Conservation (phyloP, 2,888 invertebrate genomes). For the Lasioglossum vierecki region DNA sequence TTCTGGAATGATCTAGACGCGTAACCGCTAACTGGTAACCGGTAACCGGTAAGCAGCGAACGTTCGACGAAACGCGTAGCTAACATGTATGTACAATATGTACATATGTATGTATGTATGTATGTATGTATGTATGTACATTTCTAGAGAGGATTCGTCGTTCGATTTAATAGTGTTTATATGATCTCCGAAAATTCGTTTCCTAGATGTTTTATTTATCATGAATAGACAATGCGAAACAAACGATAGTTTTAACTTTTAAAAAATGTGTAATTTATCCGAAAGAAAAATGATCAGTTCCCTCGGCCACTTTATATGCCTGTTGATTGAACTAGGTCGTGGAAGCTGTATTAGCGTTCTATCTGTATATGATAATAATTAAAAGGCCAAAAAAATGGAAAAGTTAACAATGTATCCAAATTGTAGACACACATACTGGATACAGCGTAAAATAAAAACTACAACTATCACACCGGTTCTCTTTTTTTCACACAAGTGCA, state of each 20-base stretch:
- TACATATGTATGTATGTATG: neutral
- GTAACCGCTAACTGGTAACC: neutral
- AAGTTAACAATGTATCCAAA: slow-evolving; percentile 53
- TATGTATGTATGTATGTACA: slow-evolving; percentile 24
- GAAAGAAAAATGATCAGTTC: slow-evolving; percentile 27
- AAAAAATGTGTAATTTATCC: slow-evolving; percentile 48
- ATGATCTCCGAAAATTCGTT: slow-evolving; percentile 53
- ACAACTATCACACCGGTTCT: slow-evolving; percentile 13
- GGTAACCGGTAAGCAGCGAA: slow-evolving; percentile 18
- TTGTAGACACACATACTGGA: slow-evolving; percentile 52
- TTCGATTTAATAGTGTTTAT: slow-evolving; percentile 26
- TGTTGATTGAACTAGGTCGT: slow-evolving; percentile 28
- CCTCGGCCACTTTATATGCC: slow-evolving; percentile 40
- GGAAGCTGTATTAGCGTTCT: slow-evolving; percentile 52
- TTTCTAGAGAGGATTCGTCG: slow-evolving; percentile 34
- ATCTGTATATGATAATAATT: slow-evolving; percentile 57
- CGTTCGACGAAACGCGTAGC: slow-evolving; percentile 5
- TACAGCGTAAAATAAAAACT: slow-evolving; percentile 59
- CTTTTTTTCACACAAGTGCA: neutral
- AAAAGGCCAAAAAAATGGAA: slow-evolving; percentile 26
- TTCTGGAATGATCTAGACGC: neutral
- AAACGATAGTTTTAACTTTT: slow-evolving; percentile 35
- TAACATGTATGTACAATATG: slow-evolving; percentile 20
- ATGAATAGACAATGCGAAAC: neutral
- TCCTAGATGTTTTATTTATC: slow-evolving; percentile 36